Percentiles rank a stretch among this genome's conserved stretches.
phyloP scores from a whole-genome alignment of 2,113 vertebrate genomes.

The Pachycephala philippinensis region DNA sequence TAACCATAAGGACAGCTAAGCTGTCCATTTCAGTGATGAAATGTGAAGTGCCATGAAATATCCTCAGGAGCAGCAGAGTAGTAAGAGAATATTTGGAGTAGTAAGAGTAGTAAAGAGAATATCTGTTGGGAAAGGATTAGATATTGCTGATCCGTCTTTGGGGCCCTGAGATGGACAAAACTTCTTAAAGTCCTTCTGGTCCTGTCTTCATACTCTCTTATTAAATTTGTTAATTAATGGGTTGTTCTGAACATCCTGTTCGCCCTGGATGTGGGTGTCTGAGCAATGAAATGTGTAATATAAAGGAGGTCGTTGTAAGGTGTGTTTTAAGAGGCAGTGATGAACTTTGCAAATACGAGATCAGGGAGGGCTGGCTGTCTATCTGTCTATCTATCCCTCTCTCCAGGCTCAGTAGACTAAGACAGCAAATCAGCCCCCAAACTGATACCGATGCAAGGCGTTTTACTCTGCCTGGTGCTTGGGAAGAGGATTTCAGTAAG shows the following conservation, averaged over 20 bases:
- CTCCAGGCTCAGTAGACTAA: neutral
- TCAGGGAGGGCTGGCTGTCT: neutral
- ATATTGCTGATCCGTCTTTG: neutral
- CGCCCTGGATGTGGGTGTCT: neutral
- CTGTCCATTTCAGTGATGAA: neutral
- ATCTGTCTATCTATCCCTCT: fast-evolving
- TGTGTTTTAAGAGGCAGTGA: neutral
- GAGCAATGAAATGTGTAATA: neutral
- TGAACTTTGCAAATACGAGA: neutral
- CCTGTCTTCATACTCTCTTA: neutral
- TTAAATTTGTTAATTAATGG: neutral
- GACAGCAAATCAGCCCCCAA: neutral
- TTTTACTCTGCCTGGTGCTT: neutral
- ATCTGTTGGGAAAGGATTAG: neutral
- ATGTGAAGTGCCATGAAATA: neutral
- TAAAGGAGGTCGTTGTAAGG: neutral
- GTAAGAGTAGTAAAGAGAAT: neutral
- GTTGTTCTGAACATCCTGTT: neutral
- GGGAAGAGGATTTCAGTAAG: neutral
- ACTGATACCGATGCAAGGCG: neutral
- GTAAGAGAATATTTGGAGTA: neutral
- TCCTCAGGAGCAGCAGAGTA: neutral
- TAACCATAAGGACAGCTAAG: neutral
- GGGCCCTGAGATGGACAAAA: neutral
- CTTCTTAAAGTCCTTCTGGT: neutral